Evolutionary conservation across 2,888 invertebrate genomes (phyloP).

Genomic region (Tubulanus polymorphus): DNA sequence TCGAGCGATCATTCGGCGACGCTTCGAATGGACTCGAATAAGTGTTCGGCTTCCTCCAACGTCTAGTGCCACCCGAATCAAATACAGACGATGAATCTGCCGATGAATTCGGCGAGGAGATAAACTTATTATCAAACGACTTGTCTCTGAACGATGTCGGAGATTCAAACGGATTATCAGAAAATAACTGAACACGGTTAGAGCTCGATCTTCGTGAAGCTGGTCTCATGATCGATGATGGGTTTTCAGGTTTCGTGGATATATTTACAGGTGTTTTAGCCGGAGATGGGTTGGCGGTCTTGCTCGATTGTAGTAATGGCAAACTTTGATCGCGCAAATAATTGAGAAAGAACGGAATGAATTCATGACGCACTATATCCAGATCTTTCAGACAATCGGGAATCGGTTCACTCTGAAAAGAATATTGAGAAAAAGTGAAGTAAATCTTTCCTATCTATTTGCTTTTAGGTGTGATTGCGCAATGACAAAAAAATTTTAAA

Average conservation of each 20-base stretch:
- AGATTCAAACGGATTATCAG: constrained; percentile 27
- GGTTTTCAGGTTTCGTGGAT: constrained; percentile 25
- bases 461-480: too few species aligned
- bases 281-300: constrained; percentile 36
- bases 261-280: constrained; percentile 34
- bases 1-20: constrained; percentile 13
- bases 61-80: neutral
- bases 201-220: constrained; percentile 14
- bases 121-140: too few species aligned
- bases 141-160: neutral
- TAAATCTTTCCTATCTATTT: too few species aligned
- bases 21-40: neutral
- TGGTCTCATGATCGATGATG: constrained; percentile 1
- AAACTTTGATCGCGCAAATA: constrained; percentile 39
- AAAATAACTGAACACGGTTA: constrained; percentile 33
- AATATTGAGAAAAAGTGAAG: constrained; percentile 4
- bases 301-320: constrained; percentile 33
- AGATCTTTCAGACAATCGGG: constrained; percentile 20
- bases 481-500: too few species aligned
- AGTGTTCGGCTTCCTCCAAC: neutral
- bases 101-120: neutral
- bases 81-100: neutral
- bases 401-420: constrained; percentile 17
- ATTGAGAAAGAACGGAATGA: constrained; percentile 41
- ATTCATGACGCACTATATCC: constrained; percentile 29